Conservation (phyloP, 2,888 invertebrate genomes). For the Catocala fraxini region DNA sequence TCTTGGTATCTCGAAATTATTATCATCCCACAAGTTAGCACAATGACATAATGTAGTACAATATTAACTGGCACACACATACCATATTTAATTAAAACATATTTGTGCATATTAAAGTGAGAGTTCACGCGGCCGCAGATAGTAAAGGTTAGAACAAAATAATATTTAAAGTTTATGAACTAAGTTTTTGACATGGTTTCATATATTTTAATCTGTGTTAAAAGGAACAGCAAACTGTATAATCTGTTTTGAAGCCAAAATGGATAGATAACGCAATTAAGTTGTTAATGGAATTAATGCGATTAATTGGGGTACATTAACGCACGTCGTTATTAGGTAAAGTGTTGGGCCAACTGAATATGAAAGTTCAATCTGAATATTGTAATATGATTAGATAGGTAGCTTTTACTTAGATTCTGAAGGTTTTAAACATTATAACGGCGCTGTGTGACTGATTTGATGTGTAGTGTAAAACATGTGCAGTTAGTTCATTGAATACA, state of each 20-base stretch:
- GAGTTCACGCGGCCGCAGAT: background rate
- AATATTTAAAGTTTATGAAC: slow-evolving; percentile 26
- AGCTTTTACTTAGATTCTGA: background rate
- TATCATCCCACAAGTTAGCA: too few species aligned
- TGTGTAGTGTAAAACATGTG: too few species aligned
- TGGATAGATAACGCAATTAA: slow-evolving; percentile 48
- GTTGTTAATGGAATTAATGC: slow-evolving; percentile 48
- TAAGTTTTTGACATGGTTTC: slow-evolving; percentile 29
- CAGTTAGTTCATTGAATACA: too few species aligned
- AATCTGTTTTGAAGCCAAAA: slow-evolving; percentile 40
- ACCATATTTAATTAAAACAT: background rate
- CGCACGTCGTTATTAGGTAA: slow-evolving; percentile 43
- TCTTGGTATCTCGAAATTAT: too few species aligned
- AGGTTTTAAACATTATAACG: too few species aligned
- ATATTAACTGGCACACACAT: background rate
- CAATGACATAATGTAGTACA: background rate
- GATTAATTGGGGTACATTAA: slow-evolving; percentile 49
- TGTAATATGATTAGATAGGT: background rate
- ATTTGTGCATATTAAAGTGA: slow-evolving; percentile 1
- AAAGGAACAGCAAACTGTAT: slow-evolving; percentile 31
- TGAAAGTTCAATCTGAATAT: slow-evolving; percentile 20
- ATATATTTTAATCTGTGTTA: slow-evolving; percentile 34
- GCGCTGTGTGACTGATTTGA: too few species aligned
- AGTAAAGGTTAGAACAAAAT: slow-evolving; percentile 10
- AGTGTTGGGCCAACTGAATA: slow-evolving; percentile 40